phyloP scores from a whole-genome alignment of 2,888 invertebrate genomes.

The Spodoptera exigua region DNA sequence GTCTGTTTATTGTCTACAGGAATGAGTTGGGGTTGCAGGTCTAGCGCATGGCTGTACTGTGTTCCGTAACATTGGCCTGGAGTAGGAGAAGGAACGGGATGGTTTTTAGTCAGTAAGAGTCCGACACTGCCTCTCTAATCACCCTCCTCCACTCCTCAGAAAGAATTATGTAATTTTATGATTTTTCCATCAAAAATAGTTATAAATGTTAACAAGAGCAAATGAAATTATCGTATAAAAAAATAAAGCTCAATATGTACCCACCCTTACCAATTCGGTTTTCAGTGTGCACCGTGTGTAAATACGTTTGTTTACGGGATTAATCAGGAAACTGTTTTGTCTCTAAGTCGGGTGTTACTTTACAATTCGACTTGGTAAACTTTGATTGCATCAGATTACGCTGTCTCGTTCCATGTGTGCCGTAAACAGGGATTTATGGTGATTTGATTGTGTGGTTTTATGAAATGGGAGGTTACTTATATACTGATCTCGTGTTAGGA shows the following conservation, averaged over 20 bases:
- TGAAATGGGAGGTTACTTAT: slow-evolving; percentile 12
- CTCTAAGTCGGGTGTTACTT: slow-evolving; percentile 58
- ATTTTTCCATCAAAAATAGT: too few species aligned
- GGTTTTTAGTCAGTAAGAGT: too few species aligned
- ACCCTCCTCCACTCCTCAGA: too few species aligned
- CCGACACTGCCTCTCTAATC: too few species aligned
- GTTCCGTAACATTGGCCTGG: too few species aligned
- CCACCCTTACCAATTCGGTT: slow-evolving; percentile 44
- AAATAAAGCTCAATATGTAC: slow-evolving; percentile 24
- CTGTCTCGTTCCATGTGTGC: slow-evolving; percentile 31
- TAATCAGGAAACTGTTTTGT: slow-evolving; percentile 62
- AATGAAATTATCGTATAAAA: not conserved
- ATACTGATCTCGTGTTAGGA: not conserved
- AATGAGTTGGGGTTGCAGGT: too few species aligned
- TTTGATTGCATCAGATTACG: slow-evolving; percentile 60
- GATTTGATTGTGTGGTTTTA: slow-evolving; percentile 46
- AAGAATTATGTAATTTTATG: too few species aligned
- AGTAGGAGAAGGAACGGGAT: too few species aligned
- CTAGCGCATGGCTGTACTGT: too few species aligned
- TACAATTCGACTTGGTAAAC: slow-evolving; percentile 56
- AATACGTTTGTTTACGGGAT: slow-evolving; percentile 66
- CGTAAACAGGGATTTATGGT: slow-evolving; percentile 50
- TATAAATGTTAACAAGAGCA: too few species aligned
- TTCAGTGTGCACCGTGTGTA: slow-evolving; percentile 59
- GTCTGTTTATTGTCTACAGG: too few species aligned